Evolutionary conservation across 2,113 vertebrate species (phyloP), one percentile per base, ranked within the genome.

Genomic region (Megaptera novaeangliae): DNA sequence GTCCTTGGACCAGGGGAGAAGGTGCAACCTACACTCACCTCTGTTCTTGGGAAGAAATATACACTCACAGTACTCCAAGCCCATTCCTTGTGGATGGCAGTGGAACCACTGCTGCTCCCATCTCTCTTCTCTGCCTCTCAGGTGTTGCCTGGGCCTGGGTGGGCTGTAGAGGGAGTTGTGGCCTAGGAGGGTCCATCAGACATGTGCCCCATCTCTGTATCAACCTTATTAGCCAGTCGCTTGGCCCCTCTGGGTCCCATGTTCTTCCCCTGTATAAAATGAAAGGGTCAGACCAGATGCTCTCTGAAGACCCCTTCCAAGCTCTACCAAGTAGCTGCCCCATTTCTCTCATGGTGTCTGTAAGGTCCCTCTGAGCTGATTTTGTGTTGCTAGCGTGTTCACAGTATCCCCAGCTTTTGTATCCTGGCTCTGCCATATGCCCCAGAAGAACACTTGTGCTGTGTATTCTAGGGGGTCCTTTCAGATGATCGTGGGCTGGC

Each of bases 401-500:
- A 86, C 6, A 77, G 3, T 64, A 17, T 29, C 74, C 25, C 74
- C 23, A 63, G 21, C 29, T 25, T 88, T 41, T n/a, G 9, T 71
- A 5, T 59, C 41, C 6, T 25, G 66, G 5, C 41, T 92, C 63
- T 81, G 29, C 12, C 0, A 0, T 34, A 11, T 10, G 20, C 25
- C 41, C 57, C 39, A 12, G 13, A 71, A 96, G 83, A 63, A 80
- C 11, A 34, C 34, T 88, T 63, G 5, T 44, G 9, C 72, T 85
- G 0, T 77, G 63, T 98, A 36, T 96, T 98, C 55, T 85, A 99
- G 99, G 99, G 99, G 59, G 99, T 99, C 96, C 98, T 99, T 97
- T 99, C 99, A 34, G 99, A 99, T 90, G 99, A 99, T 97, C 98
- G 55, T 0, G 99, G 99, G 46, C 98, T 99, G 96, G 99, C 99